Evolutionary conservation across 2,888 invertebrate genomes (phyloP), one percentile per base, ranked within the genome.

Genomic region (Hemicrepidius hirtus): DNA sequence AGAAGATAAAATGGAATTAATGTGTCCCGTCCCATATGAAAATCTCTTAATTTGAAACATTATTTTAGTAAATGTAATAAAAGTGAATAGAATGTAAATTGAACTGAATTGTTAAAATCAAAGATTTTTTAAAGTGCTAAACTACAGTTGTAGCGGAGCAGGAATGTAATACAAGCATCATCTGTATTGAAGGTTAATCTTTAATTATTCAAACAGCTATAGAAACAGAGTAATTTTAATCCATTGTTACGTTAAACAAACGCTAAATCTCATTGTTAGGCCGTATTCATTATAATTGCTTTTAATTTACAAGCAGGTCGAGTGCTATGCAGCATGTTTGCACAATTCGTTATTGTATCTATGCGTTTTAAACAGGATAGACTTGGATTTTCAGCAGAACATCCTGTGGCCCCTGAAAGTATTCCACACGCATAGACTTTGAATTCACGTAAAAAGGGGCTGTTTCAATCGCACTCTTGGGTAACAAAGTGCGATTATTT

Each of bases 141-240:
- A 72, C 57, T 68, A 68, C 49, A 72, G 59, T 32, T 32, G 32
- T 49, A 64, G 24, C n/a, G 40, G 37, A 66, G 50, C 64, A 64
- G 57, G 83, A 84, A 84, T 85, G 84, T 84, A 84, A 84, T 84
- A 84, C 83, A 84, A 81, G 82, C 84, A 84, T 80, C 84, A 85
- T 85, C 83, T 84, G 84, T 84, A 85, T 84, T 68, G 66, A 73
- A 73, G 66, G 73, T 70, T 69, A 66, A 73, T 70, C 82, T 81
- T 86, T 85, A 86, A 86, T 85, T 85, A 86, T 86, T 86, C 85
- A 86, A 83, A 79, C 76, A 75, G 82, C 85, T 84, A 86, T 86
- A 84, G 85, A 86, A 85, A 82, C 84, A 80, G 83, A 85, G 86
- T 86, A 86, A 86, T 86, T 84, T 84, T 86, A 86, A 86, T 86